Percentiles rank a stretch among this genome's conserved stretches.
These are phyloP conservation scores for Cyanoderma ruficeps DNA, from an alignment of 2,113 vertebrate genomes.

Conservation along the genomic window DNA sequence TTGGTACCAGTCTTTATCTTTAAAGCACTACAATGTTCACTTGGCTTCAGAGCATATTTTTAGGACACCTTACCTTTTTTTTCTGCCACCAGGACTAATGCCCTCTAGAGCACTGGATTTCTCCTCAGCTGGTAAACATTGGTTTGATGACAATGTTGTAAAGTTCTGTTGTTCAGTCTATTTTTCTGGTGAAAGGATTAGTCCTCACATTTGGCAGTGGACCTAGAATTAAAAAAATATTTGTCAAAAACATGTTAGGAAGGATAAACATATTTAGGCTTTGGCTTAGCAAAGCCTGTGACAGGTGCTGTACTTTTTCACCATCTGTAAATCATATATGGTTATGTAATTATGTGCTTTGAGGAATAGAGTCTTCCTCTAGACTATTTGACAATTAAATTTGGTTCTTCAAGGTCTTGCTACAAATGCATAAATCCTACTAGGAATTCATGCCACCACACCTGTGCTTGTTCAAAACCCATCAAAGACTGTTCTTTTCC, in stretches of 20 bases:
- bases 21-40: neutral
- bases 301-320: neutral
- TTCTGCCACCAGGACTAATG: neutral
- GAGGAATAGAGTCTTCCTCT: neutral
- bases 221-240: neutral
- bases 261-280: neutral
- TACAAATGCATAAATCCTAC: neutral
- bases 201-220: neutral
- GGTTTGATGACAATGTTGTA: neutral
- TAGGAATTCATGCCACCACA: neutral
- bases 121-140: neutral
- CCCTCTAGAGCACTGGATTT: neutral
- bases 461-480: conserved; percentile 11
- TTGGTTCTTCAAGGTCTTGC: neutral
- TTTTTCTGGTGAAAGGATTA: neutral
- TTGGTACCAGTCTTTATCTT: neutral
- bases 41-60: neutral
- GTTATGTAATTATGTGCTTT: neutral
- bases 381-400: neutral
- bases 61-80: neutral
- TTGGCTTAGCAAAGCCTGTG: neutral
- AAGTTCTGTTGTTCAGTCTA: neutral
- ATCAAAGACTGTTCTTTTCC: neutral
- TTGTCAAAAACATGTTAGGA: neutral
- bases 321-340: neutral